Conservation (phyloP, 2,113 vertebrate genomes). For the Osmerus eperlanus region DNA sequence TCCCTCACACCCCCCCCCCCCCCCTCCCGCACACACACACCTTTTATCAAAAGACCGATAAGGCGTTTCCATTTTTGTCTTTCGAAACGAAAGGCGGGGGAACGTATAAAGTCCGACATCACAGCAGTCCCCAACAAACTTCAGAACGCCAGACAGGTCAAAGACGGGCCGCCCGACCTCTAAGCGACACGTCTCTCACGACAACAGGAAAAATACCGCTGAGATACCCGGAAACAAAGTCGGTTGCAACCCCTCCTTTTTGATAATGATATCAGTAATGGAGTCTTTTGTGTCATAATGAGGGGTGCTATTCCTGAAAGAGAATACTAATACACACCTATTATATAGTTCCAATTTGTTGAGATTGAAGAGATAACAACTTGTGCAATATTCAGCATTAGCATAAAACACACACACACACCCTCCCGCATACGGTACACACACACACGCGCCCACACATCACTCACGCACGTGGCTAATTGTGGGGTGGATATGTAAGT, state of each 20-base stretch:
- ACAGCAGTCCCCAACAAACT: conserved; percentile 31
- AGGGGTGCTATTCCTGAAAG: conserved; percentile 56
- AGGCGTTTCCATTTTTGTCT: conserved; percentile 40
- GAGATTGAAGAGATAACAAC: conserved; percentile 55
- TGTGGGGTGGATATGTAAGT: conserved; percentile 51
- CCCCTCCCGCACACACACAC: background rate
- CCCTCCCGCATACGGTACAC: background rate
- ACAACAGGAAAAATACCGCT: conserved; percentile 44
- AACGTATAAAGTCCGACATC: conserved; percentile 14
- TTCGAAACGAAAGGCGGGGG: conserved; percentile 51
- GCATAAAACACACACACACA: conserved; percentile 33
- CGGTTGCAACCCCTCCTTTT: conserved; percentile 36
- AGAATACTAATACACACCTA: conserved; percentile 58
- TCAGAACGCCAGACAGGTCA: conserved; percentile 56
- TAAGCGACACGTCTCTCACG: conserved; percentile 39
- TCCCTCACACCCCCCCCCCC: background rate
- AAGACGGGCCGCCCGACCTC: conserved; percentile 53
- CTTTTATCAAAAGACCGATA: conserved; percentile 51
- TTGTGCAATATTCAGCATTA: conserved; percentile 29
- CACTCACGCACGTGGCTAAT: conserved; percentile 39
- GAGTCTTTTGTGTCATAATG: conserved; percentile 66
- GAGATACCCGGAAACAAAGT: conserved; percentile 48
- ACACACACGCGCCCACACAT: background rate
- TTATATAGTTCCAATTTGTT: conserved; percentile 53
- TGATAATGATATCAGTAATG: conserved; percentile 65